Conservation (phyloP, 2,797 vertebrate species). For the Trachops cirrhosus region DNA sequence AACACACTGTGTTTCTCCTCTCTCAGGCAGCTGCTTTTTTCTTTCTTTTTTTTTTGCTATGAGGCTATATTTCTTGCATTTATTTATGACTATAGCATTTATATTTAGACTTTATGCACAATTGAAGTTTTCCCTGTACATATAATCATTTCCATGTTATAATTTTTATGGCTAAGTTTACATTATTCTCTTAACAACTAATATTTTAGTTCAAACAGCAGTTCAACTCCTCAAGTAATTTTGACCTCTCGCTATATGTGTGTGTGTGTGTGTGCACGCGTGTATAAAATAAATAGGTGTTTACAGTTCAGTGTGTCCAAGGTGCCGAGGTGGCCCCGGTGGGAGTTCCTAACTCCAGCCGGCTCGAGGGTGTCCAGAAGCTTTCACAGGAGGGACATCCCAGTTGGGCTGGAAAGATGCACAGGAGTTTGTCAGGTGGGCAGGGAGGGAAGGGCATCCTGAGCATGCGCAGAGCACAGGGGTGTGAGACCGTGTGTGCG, state of each 20-base stretch:
- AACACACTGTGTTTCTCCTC: background rate
- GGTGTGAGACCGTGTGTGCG: background rate
- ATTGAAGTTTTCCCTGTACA: background rate
- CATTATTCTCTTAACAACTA: conserved; percentile 27
- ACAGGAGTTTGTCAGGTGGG: background rate
- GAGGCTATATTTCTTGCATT: conserved; percentile 18
- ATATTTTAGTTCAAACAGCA: background rate
- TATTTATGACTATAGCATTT: conserved; percentile 10
- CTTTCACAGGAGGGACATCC: background rate
- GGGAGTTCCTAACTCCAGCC: background rate
- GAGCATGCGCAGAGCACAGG: background rate
- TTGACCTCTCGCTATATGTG: background rate
- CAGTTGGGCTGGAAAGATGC: background rate
- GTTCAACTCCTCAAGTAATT: background rate
- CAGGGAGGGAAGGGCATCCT: background rate
- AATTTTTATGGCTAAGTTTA: background rate
- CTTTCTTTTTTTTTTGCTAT: background rate
- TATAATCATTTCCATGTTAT: background rate
- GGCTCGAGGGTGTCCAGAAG: background rate
- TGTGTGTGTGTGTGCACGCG: background rate
- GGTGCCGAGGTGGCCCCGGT: background rate
- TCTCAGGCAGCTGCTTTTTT: background rate
- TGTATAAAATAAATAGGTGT: background rate
- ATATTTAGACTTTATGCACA: conserved; percentile 17
- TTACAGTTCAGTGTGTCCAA: background rate